Evolutionary conservation across 2,113 vertebrate species (phyloP).

Genomic region (Callaeas wilsoni): DNA sequence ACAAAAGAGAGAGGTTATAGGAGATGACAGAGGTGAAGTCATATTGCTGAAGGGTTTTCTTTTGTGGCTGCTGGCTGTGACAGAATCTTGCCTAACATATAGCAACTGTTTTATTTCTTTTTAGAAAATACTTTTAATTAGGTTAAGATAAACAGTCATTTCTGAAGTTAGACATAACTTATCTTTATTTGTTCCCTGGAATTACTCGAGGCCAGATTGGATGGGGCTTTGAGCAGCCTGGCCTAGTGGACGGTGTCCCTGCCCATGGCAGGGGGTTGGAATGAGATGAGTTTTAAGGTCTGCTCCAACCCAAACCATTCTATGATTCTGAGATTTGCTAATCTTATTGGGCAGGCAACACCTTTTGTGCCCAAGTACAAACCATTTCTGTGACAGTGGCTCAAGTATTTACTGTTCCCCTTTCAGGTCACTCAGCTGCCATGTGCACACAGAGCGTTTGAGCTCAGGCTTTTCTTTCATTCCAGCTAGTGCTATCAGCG

Average conservation of each 20-base stretch:
- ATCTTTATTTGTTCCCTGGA: background rate
- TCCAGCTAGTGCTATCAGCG: background rate
- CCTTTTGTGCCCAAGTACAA: background rate
- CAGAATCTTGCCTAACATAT: background rate
- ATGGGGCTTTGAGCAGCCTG: background rate
- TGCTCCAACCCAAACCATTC: background rate
- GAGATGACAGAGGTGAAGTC: background rate
- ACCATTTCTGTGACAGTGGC: background rate
- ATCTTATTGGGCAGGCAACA: background rate
- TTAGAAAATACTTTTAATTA: background rate
- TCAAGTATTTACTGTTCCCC: background rate
- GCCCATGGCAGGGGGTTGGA: background rate
- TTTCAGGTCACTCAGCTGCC: background rate
- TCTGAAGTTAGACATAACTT: background rate
- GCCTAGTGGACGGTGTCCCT: no score
- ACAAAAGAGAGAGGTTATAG: background rate
- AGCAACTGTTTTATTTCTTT: rapidly evolving
- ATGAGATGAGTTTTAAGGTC: background rate
- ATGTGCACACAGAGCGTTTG: no score
- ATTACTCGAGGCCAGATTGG: background rate
- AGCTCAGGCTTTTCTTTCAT: background rate
- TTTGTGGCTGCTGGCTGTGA: background rate
- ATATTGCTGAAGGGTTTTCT: background rate
- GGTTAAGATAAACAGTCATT: background rate
- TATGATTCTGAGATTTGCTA: background rate